Evolutionary conservation across 2,888 invertebrate genomes (phyloP).

Genomic region (Acrobasis suavella): DNA sequence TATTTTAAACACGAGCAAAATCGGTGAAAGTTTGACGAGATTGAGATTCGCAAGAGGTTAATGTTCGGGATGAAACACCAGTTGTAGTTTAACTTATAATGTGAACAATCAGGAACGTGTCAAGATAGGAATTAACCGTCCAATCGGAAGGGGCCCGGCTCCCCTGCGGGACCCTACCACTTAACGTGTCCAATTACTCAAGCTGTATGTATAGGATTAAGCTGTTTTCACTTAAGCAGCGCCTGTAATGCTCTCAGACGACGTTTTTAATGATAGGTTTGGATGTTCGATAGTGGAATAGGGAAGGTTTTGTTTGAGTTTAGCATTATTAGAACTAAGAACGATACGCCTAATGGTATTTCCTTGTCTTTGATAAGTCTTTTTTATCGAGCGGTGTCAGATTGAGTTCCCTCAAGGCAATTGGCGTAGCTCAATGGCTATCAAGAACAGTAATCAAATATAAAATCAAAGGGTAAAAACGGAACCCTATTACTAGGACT

Average conservation of each 20-base stretch:
- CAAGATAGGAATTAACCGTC: neutral
- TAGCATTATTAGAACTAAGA: neutral
- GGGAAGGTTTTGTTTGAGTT: neutral
- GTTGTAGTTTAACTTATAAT: too few species aligned
- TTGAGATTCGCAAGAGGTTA: too few species aligned
- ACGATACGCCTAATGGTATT: neutral
- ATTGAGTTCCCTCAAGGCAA: too few species aligned
- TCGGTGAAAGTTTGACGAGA: too few species aligned
- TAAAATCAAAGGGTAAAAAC: too few species aligned
- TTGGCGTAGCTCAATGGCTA: too few species aligned
- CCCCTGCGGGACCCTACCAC: constrained; percentile 21
- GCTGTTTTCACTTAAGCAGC: constrained; percentile 13
- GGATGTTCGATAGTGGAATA: neutral
- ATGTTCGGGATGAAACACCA: too few species aligned
- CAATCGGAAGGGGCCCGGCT: constrained; percentile 19
- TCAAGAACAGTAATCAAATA: too few species aligned
- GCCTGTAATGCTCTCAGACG: neutral
- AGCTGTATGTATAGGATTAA: constrained; percentile 18
- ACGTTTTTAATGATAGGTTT: constrained; percentile 3
- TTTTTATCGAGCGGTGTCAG: too few species aligned
- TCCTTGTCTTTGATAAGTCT: too few species aligned
- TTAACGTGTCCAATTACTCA: constrained; percentile 21
- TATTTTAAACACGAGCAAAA: too few species aligned
- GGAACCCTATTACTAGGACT: too few species aligned
- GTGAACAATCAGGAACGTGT: neutral